Percentiles rank a stretch among this genome's conserved stretches.
These are phyloP conservation scores for Ashinkailepas kermadecensis DNA, from an alignment of 2,888 invertebrate genomes.

Conservation along the genomic window DNA sequence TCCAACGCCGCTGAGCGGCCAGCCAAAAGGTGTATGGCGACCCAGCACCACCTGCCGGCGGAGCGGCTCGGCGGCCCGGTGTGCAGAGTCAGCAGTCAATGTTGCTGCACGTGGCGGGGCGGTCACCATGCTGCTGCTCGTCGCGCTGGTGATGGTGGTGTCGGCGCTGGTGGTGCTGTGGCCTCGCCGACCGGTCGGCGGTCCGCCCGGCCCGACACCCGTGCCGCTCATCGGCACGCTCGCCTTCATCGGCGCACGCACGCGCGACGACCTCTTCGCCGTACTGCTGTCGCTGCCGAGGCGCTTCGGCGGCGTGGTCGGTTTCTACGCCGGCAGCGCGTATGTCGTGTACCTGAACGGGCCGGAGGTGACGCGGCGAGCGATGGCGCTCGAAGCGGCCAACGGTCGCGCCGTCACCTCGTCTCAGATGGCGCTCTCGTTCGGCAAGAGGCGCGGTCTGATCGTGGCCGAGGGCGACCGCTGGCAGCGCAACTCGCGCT, in stretches of 20 bases:
- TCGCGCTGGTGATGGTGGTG: neutral
- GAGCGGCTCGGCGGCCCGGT: too few species aligned
- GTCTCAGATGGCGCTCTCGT: neutral
- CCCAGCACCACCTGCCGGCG: too few species aligned
- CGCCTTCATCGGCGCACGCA: neutral
- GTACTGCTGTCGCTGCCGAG: neutral
- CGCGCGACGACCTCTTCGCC: neutral
- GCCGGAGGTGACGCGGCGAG: neutral
- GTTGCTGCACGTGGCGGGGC: neutral
- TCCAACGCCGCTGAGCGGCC: too few species aligned
- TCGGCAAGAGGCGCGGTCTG: neutral
- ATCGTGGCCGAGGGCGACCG: conserved; percentile 10
- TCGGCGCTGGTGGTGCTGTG: neutral
- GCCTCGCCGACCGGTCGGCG: neutral
- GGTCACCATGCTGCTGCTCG: neutral
- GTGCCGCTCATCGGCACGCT: neutral
- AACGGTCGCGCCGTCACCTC: neutral
- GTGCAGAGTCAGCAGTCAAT: too few species aligned
- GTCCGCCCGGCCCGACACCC: neutral
- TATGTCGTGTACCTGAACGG: conserved; percentile 1
- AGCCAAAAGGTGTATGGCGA: too few species aligned
- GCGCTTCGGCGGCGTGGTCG: neutral
- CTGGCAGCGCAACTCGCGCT: neutral
- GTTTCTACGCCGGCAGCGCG: neutral
- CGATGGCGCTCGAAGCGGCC: neutral